A percentile compares a stretch with the other conserved stretches of the same genome.
Conservation (phyloP, 2,888 invertebrate species). For the Lasioglossum calceatum region DNA sequence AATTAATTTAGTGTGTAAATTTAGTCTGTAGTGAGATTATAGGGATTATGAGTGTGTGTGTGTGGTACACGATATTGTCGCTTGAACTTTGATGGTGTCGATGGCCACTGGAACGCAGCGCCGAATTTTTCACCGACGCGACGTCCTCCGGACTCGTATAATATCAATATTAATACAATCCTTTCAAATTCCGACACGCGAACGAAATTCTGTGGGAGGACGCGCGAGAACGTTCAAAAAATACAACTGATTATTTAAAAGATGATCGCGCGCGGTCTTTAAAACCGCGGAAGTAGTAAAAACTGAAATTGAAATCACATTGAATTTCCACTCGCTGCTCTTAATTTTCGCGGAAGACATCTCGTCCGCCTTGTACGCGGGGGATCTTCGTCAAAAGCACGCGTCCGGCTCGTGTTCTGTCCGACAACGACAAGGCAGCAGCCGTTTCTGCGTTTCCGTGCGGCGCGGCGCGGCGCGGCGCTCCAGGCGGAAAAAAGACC, state of each 20-base stretch:
- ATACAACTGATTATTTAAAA: background rate
- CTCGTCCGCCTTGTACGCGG: background rate
- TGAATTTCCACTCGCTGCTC: conserved; percentile 1
- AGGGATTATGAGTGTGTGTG: background rate
- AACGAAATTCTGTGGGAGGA: background rate
- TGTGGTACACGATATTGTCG: background rate
- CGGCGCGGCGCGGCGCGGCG: too few species aligned
- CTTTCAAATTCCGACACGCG: background rate
- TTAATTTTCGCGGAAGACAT: conserved; percentile 12
- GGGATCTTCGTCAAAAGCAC: conserved; percentile 2
- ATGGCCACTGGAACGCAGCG: too few species aligned
- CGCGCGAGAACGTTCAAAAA: background rate
- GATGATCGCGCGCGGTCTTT: background rate
- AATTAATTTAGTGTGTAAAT: background rate
- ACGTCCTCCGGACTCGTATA: background rate
- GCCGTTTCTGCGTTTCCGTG: background rate
- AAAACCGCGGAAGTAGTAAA: background rate
- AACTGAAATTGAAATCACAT: background rate
- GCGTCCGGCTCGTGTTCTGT: background rate
- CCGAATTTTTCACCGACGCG: background rate
- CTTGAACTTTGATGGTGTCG: background rate
- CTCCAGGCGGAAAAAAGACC: background rate
- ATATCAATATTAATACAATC: background rate
- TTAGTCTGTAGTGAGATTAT: background rate
- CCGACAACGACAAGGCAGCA: background rate